phyloP scores from a whole-genome alignment of 2,113 vertebrate species.

The Dromiciops gliroides region DNA sequence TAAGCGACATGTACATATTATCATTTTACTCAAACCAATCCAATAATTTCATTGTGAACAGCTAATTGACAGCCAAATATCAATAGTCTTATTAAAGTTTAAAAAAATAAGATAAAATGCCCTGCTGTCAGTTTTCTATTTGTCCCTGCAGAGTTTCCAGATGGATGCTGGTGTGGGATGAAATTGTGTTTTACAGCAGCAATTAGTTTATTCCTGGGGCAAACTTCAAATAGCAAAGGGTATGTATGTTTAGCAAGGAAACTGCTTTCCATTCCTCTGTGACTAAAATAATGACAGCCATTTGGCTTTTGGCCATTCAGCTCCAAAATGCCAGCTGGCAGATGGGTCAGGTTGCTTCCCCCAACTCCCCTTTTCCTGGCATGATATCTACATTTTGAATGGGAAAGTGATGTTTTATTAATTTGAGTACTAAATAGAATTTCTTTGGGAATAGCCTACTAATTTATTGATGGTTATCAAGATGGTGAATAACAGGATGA shows the following conservation, averaged over 20 bases:
- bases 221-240: conserved; percentile 66
- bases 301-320: conserved; percentile 50
- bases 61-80: conserved; percentile 66
- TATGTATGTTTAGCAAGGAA: conserved; percentile 63
- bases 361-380: not conserved
- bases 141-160: conserved; percentile 33
- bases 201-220: conserved; percentile 73
- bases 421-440: not conserved
- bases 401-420: conserved; percentile 53
- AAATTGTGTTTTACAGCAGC: conserved; percentile 67
- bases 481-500: not conserved
- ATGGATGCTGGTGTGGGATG: conserved; percentile 63
- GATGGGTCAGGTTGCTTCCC: conserved; percentile 36
- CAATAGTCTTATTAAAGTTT: conserved; percentile 67
- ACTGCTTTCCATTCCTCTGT: conserved; percentile 71
- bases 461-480: conserved; percentile 45
- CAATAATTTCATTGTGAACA: conserved; percentile 51
- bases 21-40: not conserved
- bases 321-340: conserved; percentile 62
- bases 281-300: conserved; percentile 61
- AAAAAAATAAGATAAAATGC: not conserved
- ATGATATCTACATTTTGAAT: conserved; percentile 45
- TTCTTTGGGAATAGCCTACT: conserved; percentile 1
- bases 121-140: conserved; percentile 30
- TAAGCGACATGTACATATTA: not conserved